Percentiles rank a stretch among this genome's conserved stretches.
phyloP scores from a whole-genome alignment of 2,888 invertebrate species.

The Orchesellides sinensis region DNA sequence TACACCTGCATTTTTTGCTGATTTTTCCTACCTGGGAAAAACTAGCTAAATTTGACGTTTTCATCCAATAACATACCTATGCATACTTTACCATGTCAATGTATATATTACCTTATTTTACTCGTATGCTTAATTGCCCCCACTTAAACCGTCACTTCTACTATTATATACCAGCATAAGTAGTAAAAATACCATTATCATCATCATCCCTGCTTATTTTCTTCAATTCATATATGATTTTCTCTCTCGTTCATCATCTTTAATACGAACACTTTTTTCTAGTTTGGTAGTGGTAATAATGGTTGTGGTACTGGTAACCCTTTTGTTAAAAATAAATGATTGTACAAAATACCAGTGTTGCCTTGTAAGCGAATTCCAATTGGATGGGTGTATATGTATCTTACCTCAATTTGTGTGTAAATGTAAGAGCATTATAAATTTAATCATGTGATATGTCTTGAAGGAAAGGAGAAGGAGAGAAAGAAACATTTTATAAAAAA shows the following conservation, averaged over 20 bases:
- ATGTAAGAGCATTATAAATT: constrained; percentile 25
- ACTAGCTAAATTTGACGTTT: constrained; percentile 7
- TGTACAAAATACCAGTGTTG: constrained; percentile 17
- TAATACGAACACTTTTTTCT: neutral
- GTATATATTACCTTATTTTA: neutral
- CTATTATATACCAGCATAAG: too few relatives aligned
- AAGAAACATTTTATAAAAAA: constrained; percentile 14
- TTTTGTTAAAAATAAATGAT: constrained; percentile 50
- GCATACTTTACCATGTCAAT: too few relatives aligned
- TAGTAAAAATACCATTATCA: too few relatives aligned
- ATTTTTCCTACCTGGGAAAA: constrained; percentile 19
- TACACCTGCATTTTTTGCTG: neutral
- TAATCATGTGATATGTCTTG: constrained; percentile 11
- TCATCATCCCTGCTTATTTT: neutral
- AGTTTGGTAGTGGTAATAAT: neutral
- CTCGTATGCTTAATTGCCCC: constrained; percentile 11
- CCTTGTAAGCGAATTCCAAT: constrained; percentile 8
- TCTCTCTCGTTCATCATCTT: constrained; percentile 18
- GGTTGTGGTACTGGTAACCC: constrained; percentile 9
- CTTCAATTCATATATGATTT: constrained; percentile 21
- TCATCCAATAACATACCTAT: neutral
- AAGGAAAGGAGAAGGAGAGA: neutral
- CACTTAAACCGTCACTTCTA: neutral
- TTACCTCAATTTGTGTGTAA: too few relatives aligned
- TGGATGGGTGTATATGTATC: neutral